Evolutionary conservation across 2,113 vertebrate species (phyloP).

Genomic region (Hymenochirus boettgeri): DNA sequence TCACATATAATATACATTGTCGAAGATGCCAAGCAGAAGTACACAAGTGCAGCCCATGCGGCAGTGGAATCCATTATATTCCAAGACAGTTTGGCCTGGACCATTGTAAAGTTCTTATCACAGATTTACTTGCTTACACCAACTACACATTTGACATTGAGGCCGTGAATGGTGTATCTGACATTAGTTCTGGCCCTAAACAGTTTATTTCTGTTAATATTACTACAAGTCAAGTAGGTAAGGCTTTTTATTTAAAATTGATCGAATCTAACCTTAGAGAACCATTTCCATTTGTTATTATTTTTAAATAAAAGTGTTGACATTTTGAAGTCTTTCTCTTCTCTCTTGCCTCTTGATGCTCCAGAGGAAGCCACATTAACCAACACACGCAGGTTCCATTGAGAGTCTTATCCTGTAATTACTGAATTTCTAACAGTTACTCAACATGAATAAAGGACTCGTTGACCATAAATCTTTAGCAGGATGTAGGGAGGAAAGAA

Average conservation of each 20-base stretch:
- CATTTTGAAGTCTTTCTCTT: too few species aligned
- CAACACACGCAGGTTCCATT: too few species aligned
- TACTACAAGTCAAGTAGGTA: slow-evolving; percentile 75
- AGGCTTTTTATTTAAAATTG: slow-evolving; percentile 18
- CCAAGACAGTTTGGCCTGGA: slow-evolving; percentile 69
- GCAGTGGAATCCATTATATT: slow-evolving; percentile 66
- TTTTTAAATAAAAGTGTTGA: too few species aligned
- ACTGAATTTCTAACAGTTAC: too few species aligned
- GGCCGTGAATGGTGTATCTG: slow-evolving; percentile 70
- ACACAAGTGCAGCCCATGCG: slow-evolving; percentile 63
- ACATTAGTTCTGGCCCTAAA: slow-evolving; percentile 60
- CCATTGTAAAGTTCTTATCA: slow-evolving; percentile 59
- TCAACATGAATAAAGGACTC: too few species aligned
- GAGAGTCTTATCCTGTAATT: too few species aligned
- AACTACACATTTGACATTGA: slow-evolving; percentile 75
- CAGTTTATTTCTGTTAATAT: slow-evolving; percentile 64
- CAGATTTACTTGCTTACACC: slow-evolving; percentile 69
- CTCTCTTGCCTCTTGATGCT: too few species aligned
- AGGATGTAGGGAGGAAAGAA: too few species aligned
- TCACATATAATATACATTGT: slow-evolving; percentile 71
- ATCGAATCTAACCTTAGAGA: not conserved
- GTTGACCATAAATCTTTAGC: too few species aligned
- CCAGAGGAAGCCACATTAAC: too few species aligned
- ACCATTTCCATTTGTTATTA: too few species aligned
- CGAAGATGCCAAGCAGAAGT: slow-evolving; percentile 61